Base-by-base conservation (phyloP, 30 jellyfish, hydroid and myxozoan genomes). In the Mastigias papua region DNA sequence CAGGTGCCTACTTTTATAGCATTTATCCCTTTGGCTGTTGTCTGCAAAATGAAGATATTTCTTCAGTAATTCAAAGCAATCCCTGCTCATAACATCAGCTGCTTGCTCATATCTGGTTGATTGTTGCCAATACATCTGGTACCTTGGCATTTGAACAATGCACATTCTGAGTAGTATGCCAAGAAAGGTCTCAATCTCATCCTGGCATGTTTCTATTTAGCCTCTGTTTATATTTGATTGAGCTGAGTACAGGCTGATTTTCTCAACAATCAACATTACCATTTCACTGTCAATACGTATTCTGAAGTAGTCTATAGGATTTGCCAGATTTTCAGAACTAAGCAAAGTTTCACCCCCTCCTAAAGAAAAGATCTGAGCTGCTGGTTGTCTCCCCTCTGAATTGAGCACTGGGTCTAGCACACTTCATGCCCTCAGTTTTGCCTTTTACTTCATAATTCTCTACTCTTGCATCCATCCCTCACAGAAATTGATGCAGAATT, bases 121-220 rank as follows among this genome's bases (percentile, higher is more conserved):
- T 48, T 66, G 9, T 48, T 84, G 34, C 89, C 93, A 84, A 34
- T 42, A 84, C 71, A 70, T 51, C 21, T 57, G 93, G 37, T 84
- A 72, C 34, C 89, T 58, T 30, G 91, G 94, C 89, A 74, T 74
- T n/a, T 85, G 91, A 5, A 84, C 82, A 35, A 85, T 85, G 70
- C 64, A 58, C 94, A 85, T 85, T 50, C 32, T 63, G 73, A 85
- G 58, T n/a, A 85, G 94, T 20, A 72, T 54, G 23, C 90, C 90
- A 31, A 85, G 82, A 3, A 21, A 65, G 35, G 20, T 33, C 28
- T 58, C 78, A 50, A 54, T 30, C 30, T 78, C 89, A 48, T 78
- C 89, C 6, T 64, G 65, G 62, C 80, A 78, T 9, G 89, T 78
- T 30, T 29, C 78, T 5, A 81, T 81, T 64, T 86, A 63, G 35